Percentiles rank a stretch among this genome's conserved stretches.
phyloP scores from a whole-genome alignment of 2,113 vertebrate genomes.

The Paramisgurnus dabryanus region DNA sequence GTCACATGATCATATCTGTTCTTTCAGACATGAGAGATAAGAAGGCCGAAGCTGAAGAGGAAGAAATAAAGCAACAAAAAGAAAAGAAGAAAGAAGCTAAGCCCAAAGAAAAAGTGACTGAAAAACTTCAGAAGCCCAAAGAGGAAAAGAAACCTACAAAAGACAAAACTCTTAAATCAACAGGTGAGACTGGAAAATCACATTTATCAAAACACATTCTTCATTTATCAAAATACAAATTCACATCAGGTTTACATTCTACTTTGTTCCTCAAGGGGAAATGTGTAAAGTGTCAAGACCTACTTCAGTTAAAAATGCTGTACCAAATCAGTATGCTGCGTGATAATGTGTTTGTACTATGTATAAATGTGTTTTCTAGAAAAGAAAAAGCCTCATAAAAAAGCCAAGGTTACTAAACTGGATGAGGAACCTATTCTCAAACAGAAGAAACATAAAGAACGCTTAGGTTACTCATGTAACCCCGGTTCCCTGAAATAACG shows the following conservation, averaged over 20 bases:
- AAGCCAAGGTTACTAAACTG: conserved; percentile 20
- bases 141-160: conserved; percentile 15
- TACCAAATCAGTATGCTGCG: background rate
- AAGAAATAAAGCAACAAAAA: too few species aligned
- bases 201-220: background rate
- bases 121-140: background rate
- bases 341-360: background rate
- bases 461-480: too few species aligned
- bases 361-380: conserved; percentile 9
- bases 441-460: background rate
- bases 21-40: conserved; percentile 59
- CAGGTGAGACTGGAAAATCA: conserved; percentile 16
- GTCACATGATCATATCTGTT: conserved; percentile 10
- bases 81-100: conserved; percentile 9
- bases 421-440: background rate
- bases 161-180: conserved; percentile 7
- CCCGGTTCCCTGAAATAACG: too few species aligned
- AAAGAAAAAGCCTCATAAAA: conserved; percentile 12
- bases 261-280: background rate
- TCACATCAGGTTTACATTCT: background rate
- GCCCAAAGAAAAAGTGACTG: conserved; percentile 16
- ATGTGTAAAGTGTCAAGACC: background rate
- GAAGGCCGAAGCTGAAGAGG: conserved; percentile 9
- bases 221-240: too few species aligned
- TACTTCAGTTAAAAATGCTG: background rate